Evolutionary conservation across 2,113 vertebrate species (phyloP).

Genomic region (Dendrocopos noguchii): DNA sequence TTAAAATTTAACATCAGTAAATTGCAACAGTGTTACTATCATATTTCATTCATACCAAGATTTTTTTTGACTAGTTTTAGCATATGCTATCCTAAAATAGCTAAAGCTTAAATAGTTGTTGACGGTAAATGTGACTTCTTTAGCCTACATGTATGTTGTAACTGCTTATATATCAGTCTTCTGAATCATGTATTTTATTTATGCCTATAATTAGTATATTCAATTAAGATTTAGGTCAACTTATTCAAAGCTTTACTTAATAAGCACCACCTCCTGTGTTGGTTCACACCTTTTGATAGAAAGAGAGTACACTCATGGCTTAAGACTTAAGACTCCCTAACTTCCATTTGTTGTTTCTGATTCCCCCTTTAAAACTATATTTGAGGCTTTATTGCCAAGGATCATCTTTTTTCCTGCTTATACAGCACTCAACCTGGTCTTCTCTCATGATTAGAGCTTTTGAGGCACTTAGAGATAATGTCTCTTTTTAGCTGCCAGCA

Average conservation of each 20-base stretch:
- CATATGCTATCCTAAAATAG: not conserved
- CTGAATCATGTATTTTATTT: not conserved
- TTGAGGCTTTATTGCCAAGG: not conserved
- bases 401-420: not conserved
- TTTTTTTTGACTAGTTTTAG: not conserved
- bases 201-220: not conserved
- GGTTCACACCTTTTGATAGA: not conserved
- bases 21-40: not conserved
- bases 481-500: not conserved
- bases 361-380: not conserved
- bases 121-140: not conserved
- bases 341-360: not conserved
- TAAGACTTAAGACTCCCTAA: not conserved
- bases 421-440: not conserved
- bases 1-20: not conserved
- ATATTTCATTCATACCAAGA: not conserved
- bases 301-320: not conserved
- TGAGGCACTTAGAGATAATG: not conserved
- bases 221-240: not conserved
- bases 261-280: accelerated
- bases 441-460: not conserved
- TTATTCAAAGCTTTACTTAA: not conserved
- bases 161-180: not conserved
- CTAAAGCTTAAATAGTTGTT: not conserved
- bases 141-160: not conserved